phyloP scores from a whole-genome alignment of 2,113 vertebrate genomes.

The Poicephalus meyeri region DNA sequence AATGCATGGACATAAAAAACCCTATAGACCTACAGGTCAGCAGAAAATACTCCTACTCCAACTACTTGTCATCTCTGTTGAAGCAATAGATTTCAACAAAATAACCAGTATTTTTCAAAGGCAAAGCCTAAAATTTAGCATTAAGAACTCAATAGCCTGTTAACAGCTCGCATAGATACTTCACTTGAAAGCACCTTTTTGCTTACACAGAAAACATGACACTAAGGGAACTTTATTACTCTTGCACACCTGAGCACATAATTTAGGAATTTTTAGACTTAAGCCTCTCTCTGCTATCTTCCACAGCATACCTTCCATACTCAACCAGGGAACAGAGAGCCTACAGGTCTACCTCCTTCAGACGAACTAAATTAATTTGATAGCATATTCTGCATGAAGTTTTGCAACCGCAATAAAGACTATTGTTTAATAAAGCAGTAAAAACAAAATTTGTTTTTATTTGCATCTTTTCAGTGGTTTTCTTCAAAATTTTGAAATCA shows the following conservation, averaged over 20 bases:
- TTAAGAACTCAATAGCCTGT: not conserved
- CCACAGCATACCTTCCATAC: not conserved
- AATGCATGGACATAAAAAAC: fast-evolving
- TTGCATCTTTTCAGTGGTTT: not conserved
- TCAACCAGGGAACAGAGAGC: not conserved
- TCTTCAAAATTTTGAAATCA: not conserved
- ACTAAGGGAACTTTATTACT: not conserved
- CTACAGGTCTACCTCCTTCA: not conserved
- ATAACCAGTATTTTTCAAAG: not conserved
- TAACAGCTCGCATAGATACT: not conserved
- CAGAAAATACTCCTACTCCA: not conserved
- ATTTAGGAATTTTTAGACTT: not conserved
- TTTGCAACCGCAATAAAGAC: not conserved
- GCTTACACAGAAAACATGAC: not conserved
- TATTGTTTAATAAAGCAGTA: not conserved
- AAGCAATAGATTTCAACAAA: not conserved
- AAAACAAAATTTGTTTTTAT: not conserved
- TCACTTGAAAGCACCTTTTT: not conserved
- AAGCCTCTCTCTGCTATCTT: not conserved
- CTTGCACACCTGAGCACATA: fast-evolving
- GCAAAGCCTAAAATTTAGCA: not conserved
- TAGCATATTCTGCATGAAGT: not conserved
- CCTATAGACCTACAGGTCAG: not conserved
- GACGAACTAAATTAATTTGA: not conserved
- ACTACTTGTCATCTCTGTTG: not conserved